Evolutionary conservation across 2,888 invertebrate species (phyloP).

Genomic region (Torymus aiolomorphi): DNA sequence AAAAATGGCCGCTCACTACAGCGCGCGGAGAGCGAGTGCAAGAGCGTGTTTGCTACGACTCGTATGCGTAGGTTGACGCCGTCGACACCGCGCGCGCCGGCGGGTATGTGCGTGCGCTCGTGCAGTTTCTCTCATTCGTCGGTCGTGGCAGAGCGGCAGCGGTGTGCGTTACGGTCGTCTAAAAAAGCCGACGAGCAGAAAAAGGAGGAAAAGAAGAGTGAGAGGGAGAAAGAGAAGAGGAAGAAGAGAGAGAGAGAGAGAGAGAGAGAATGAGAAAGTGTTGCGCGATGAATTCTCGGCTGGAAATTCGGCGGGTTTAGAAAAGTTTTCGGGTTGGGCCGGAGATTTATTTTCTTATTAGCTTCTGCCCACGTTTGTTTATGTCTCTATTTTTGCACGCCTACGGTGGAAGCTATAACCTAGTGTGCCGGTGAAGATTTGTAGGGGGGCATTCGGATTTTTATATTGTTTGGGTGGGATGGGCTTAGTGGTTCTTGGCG

Average conservation of each 20-base stretch:
- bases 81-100: conserved; percentile 3
- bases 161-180: not conserved
- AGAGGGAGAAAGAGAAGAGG: not conserved
- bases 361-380: conserved; percentile 1
- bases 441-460: not conserved
- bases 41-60: conserved; percentile 56
- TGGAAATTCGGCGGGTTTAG: not conserved
- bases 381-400: not conserved
- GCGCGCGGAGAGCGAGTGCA: too few relatives aligned
- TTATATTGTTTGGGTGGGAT: not conserved
- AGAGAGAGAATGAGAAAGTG: not conserved
- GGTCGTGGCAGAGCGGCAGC: not conserved
- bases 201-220: not conserved
- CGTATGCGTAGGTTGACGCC: conserved; percentile 58
- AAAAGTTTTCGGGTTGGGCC: not conserved
- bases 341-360: conserved; percentile 14
- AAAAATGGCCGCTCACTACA: conserved; percentile 60
- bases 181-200: conserved; percentile 14
- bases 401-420: not conserved
- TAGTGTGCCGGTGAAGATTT: not conserved
- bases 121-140: conserved; percentile 41
- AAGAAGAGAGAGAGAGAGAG: not conserved
- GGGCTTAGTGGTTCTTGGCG: not conserved
- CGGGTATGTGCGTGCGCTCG: not conserved
- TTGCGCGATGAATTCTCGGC: not conserved